Evolutionary conservation across 2,797 vertebrate genomes (phyloP).

Genomic region (Poecile montanus): DNA sequence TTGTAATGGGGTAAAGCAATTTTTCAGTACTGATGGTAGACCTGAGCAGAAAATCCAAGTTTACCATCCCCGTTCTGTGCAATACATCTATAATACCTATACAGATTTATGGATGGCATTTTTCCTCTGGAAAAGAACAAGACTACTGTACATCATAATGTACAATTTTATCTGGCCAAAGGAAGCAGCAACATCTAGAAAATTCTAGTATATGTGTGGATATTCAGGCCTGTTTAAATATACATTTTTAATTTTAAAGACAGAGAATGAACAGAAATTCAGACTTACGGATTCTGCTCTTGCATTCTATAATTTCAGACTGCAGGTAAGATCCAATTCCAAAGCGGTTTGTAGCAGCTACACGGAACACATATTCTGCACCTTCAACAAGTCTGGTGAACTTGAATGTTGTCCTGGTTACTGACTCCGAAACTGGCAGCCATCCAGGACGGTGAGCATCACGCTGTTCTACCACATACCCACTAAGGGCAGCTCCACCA

Average conservation of each 20-base stretch:
- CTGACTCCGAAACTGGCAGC: constrained; percentile 93
- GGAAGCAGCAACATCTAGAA: not conserved
- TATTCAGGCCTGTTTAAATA: not conserved
- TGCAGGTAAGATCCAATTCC: constrained; percentile 95
- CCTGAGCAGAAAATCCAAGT: not conserved
- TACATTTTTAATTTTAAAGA: not conserved
- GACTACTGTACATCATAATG: not conserved
- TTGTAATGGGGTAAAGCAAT: not conserved
- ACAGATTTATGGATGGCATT: not conserved
- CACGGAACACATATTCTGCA: constrained; percentile 96
- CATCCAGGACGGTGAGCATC: constrained; percentile 98
- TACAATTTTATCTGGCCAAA: not conserved
- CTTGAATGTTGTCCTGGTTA: constrained; percentile 91
- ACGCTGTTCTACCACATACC: constrained; percentile 94
- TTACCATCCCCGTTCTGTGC: not conserved
- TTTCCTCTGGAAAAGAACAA: not conserved
- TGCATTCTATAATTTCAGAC: constrained; percentile 92
- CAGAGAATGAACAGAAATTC: not conserved
- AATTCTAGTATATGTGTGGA: not conserved
- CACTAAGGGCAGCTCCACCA: constrained; percentile 91
- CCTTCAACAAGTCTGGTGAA: constrained; percentile 92
- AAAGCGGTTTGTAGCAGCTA: constrained; percentile 93
- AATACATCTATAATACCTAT: not conserved
- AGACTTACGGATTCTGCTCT: constrained; percentile 92
- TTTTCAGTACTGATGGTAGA: not conserved